Conservation (phyloP, 2,888 invertebrate genomes). For the Caenorhabditis auriculariae region DNA sequence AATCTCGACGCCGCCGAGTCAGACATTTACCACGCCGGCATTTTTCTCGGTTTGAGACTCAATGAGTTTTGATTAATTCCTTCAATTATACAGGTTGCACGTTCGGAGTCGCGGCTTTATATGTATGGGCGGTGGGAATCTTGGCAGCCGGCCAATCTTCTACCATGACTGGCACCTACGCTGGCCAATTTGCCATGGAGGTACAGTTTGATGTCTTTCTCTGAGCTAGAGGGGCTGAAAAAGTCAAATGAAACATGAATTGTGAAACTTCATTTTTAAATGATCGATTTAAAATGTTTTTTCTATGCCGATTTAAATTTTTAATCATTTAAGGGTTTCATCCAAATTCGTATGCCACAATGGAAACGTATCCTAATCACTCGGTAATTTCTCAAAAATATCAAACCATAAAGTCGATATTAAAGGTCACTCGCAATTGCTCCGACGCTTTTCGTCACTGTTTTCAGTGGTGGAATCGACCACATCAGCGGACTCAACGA, state of each 20-base stretch:
- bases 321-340: no score
- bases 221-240: background rate
- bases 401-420: background rate
- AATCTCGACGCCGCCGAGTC: conserved; percentile 41
- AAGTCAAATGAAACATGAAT: background rate
- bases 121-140: conserved; percentile 70
- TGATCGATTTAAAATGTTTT: background rate
- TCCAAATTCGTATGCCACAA: conserved; percentile 80
- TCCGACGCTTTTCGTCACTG: conserved; percentile 66
- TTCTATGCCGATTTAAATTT: background rate
- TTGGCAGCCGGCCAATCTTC: conserved; percentile 68
- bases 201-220: conserved; percentile 28
- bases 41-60: conserved; percentile 65
- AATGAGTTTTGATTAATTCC: background rate
- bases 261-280: background rate
- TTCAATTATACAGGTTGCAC: conserved; percentile 56
- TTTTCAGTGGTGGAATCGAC: conserved; percentile 59
- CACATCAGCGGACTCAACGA: conserved; percentile 75
- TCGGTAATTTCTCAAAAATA: conserved; percentile 64
- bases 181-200: conserved; percentile 70
- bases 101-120: conserved; percentile 67
- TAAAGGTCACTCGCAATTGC: conserved; percentile 75
- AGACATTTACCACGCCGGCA: conserved; percentile 61
- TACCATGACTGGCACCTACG: conserved; percentile 67
- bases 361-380: conserved; percentile 85